Evolutionary conservation across 2,888 invertebrate genomes (phyloP).

Genomic region (Ormia ochracea): DNA sequence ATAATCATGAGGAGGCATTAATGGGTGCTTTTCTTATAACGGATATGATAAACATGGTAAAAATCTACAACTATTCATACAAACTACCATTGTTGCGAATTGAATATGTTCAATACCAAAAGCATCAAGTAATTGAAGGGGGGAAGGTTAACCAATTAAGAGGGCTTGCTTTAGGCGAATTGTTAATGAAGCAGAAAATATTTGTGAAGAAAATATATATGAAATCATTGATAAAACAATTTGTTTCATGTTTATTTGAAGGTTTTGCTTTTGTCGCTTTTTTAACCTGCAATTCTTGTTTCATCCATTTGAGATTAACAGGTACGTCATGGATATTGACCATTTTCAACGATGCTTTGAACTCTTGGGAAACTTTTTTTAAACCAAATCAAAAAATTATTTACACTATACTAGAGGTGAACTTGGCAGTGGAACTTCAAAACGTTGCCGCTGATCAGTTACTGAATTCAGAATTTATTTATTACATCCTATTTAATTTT

Average conservation of each 20-base stretch:
- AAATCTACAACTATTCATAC: slow-evolving; percentile 53
- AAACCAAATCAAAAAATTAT: too few relatives aligned
- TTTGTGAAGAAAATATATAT: slow-evolving; percentile 51
- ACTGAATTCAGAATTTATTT: too few relatives aligned
- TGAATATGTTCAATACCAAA: slow-evolving; percentile 22
- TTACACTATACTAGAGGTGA: too few relatives aligned
- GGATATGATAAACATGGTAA: slow-evolving; percentile 93
- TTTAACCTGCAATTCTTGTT: not conserved
- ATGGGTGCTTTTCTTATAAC: slow-evolving; percentile 98
- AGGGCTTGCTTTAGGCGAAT: slow-evolving; percentile 12
- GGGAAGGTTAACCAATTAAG: slow-evolving; percentile 20
- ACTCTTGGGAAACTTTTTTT: too few relatives aligned
- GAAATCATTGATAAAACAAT: slow-evolving; percentile 54
- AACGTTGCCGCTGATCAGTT: too few relatives aligned
- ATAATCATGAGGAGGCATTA: slow-evolving; percentile 99
- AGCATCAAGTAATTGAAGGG: slow-evolving; percentile 5
- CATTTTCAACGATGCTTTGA: not conserved
- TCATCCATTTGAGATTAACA: not conserved
- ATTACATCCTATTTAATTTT: too few relatives aligned
- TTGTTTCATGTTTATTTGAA: slow-evolving; percentile 58
- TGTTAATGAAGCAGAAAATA: slow-evolving; percentile 39
- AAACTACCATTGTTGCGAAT: slow-evolving; percentile 23
- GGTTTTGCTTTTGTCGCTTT: not conserved
- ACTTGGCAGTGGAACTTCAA: too few relatives aligned
- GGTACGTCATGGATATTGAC: not conserved